Conservation (phyloP, 2,888 invertebrate species). For the Drosophila limbata region DNA sequence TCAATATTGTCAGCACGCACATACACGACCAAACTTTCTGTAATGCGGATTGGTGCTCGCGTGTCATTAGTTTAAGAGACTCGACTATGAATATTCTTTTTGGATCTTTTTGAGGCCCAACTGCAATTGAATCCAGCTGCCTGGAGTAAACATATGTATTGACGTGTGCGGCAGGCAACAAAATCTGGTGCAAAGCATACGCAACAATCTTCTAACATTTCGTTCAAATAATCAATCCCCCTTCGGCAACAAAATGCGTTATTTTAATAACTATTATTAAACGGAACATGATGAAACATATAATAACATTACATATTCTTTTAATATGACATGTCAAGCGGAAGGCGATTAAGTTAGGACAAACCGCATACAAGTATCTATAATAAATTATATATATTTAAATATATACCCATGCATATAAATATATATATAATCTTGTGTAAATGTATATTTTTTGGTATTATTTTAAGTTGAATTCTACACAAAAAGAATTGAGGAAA, state of each 20-base stretch:
- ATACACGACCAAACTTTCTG: background rate
- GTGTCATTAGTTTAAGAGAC: constrained; percentile 44
- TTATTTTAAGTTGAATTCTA: constrained; percentile 51
- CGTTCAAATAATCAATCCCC: constrained; percentile 43
- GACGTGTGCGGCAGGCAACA: constrained; percentile 29
- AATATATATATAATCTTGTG: constrained; percentile 37
- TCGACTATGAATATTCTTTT: constrained; percentile 16
- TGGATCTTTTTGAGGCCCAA: constrained; percentile 11
- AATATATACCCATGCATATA: constrained; percentile 27
- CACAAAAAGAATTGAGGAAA: background rate
- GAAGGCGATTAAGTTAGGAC: too few relatives aligned
- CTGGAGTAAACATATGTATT: background rate
- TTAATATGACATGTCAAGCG: constrained; percentile 30
- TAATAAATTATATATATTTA: constrained; percentile 34
- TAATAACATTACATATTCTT: constrained; percentile 23
- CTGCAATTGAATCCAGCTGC: constrained; percentile 27
- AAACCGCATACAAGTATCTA: constrained; percentile 28
- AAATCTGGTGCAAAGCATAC: constrained; percentile 32
- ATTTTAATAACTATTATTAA: constrained; percentile 17
- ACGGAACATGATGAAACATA: background rate
- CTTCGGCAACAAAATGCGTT: constrained; percentile 27
- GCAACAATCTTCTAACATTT: constrained; percentile 50
- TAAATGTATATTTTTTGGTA: constrained; percentile 56
- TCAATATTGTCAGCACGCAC: constrained; percentile 2
- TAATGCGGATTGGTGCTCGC: constrained; percentile 36